Percentiles rank a stretch among this genome's conserved stretches.
Conservation (phyloP, 2,113 vertebrate genomes). For the Cisticola juncidis region DNA sequence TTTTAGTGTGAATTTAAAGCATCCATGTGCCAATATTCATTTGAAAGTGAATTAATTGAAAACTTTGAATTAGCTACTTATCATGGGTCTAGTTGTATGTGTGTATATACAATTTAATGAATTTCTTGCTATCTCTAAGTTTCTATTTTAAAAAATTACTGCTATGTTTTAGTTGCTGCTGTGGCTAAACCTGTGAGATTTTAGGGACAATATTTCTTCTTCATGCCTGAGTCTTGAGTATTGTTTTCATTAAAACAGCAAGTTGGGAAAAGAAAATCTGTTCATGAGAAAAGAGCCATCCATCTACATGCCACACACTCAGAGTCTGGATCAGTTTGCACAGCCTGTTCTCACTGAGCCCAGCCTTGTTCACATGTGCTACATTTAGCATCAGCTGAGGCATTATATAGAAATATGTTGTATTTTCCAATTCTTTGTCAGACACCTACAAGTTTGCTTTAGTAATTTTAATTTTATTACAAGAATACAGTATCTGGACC, state of each 20-base stretch:
- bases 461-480: slow-evolving; percentile 69
- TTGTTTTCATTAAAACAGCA: background rate
- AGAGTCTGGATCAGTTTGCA: background rate
- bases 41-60: background rate
- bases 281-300: background rate
- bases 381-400: slow-evolving; percentile 24
- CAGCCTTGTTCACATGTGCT: background rate
- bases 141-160: background rate
- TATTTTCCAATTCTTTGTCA: slow-evolving; percentile 53
- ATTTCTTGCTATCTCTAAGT: background rate
- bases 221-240: background rate
- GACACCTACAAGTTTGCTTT: slow-evolving; percentile 59
- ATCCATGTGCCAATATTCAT: background rate
- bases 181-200: background rate
- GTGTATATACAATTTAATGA: background rate
- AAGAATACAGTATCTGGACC: slow-evolving; percentile 2
- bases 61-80: background rate
- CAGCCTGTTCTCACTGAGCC: background rate
- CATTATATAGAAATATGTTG: background rate
- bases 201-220: background rate
- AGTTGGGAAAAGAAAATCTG: background rate
- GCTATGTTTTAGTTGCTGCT: background rate
- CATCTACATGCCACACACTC: background rate
- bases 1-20: background rate
- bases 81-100: background rate